Evolutionary conservation across 2,888 invertebrate species (phyloP).

Genomic region (Clepsis dumicolana): DNA sequence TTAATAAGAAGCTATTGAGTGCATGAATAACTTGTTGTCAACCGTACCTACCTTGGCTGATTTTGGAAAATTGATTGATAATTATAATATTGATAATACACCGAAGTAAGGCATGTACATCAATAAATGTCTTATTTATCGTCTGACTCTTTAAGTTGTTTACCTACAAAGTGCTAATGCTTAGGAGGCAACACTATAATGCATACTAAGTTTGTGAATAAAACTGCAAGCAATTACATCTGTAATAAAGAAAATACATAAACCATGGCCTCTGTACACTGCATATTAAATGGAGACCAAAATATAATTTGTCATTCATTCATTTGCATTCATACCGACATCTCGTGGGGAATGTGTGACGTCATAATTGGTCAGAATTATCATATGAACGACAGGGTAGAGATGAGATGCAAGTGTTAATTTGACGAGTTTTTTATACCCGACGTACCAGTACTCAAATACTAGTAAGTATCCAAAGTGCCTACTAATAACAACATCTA

Average conservation of each 20-base stretch:
- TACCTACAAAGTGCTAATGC: too few relatives aligned
- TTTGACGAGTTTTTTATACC: not conserved
- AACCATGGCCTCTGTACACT: conserved; percentile 38
- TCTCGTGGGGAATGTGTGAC: conserved; percentile 66
- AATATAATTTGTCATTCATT: conserved; percentile 59
- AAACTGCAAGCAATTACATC: conserved; percentile 14
- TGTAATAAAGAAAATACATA: conserved; percentile 35
- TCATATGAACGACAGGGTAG: conserved; percentile 67
- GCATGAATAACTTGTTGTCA: too few relatives aligned
- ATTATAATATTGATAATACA: too few relatives aligned
- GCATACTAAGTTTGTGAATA: not conserved
- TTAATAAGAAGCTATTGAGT: too few relatives aligned
- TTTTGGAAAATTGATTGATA: too few relatives aligned
- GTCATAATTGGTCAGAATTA: conserved; percentile 77
- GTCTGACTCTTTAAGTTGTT: too few relatives aligned
- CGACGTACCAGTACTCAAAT: not conserved
- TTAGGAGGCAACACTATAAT: too few relatives aligned
- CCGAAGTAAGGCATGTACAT: too few relatives aligned
- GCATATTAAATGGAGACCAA: conserved; percentile 41
- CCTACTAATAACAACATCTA: too few relatives aligned
- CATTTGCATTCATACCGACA: conserved; percentile 64
- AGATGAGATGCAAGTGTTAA: conserved; percentile 13
- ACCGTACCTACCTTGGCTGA: too few relatives aligned
- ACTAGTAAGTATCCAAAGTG: not conserved
- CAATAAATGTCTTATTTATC: too few relatives aligned